A percentile compares a stretch with the other conserved stretches of the same genome.
These are phyloP conservation scores for Pangasius macronema DNA, from an alignment of 2,797 vertebrate species.

Conservation along the genomic window DNA sequence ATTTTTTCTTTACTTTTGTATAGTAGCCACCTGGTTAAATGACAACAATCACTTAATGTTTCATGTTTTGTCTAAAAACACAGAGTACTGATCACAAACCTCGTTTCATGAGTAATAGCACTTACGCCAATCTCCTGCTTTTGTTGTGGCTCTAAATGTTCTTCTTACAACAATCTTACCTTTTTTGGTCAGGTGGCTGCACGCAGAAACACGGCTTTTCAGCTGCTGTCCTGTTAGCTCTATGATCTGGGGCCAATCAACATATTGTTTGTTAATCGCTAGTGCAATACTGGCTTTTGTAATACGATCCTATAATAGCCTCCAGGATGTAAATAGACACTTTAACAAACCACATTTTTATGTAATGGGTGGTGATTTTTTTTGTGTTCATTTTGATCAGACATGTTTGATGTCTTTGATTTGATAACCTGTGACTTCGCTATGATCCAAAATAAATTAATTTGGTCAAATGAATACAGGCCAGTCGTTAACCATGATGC, in stretches of 20 bases:
- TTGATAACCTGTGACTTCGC: background rate
- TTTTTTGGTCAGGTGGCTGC: background rate
- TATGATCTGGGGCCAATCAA: background rate
- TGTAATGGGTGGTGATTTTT: background rate
- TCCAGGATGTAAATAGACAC: background rate
- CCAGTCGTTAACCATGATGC: background rate
- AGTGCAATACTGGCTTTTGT: background rate
- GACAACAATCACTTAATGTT: no score
- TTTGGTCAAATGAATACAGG: background rate
- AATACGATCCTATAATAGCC: background rate
- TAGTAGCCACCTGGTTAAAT: no score
- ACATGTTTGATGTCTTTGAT: background rate
- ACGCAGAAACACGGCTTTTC: background rate
- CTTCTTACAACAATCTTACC: background rate
- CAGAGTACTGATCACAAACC: no score
- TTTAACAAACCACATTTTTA: background rate
- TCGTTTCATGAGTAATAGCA: background rate
- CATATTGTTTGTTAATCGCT: background rate
- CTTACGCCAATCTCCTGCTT: background rate
- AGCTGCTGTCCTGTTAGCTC: background rate
- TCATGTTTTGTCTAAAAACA: no score
- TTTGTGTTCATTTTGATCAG: background rate
- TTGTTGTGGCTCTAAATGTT: background rate
- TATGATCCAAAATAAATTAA: background rate
- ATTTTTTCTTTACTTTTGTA: background rate